Evolutionary conservation across 2,888 invertebrate genomes (phyloP).

Genomic region (Criorhina ranunculi): DNA sequence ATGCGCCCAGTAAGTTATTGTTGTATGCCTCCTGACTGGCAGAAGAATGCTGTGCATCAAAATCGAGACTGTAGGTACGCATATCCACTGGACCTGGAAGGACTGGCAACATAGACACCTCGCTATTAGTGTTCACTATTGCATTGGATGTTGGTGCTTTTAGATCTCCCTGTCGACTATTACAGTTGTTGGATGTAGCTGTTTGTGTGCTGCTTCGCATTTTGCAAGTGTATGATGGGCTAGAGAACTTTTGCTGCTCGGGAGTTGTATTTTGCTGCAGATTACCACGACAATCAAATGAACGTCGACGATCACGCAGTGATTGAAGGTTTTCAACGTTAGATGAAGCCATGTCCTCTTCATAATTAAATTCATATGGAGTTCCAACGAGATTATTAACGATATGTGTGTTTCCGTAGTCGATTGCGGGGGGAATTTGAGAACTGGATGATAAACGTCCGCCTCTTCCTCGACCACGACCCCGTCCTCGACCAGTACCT

Average conservation of each 20-base stretch:
- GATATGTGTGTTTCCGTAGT: conserved; percentile 86
- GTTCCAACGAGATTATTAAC: conserved; percentile 93
- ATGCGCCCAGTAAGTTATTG: conserved; percentile 87
- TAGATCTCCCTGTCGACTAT: conserved; percentile 80
- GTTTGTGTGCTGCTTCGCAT: conserved; percentile 78
- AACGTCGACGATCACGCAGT: conserved; percentile 92
- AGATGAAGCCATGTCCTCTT: conserved; percentile 92
- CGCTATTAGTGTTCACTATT: conserved; percentile 64
- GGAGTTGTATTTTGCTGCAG: conserved; percentile 72
- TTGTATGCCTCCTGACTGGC: conserved; percentile 86
- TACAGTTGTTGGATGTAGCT: conserved; percentile 77
- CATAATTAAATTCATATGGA: conserved; percentile 93
- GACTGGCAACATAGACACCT: conserved; percentile 86
- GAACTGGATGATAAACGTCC: conserved; percentile 81
- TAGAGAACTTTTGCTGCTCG: conserved; percentile 78
- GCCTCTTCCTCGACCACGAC: conserved; percentile 85
- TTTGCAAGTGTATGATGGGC: conserved; percentile 81
- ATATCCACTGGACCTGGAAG: conserved; percentile 95
- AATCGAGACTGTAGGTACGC: conserved; percentile 91
- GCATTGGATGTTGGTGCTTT: conserved; percentile 84
- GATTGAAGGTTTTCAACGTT: conserved; percentile 91
- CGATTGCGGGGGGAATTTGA: conserved; percentile 81
- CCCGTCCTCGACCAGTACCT: conserved; percentile 81
- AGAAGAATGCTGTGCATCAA: conserved; percentile 85
- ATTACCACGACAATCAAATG: conserved; percentile 87